A percentile compares a stretch with the other conserved stretches of the same genome.
Conservation (phyloP, 2,797 vertebrate genomes). For the Zalophus californianus region DNA sequence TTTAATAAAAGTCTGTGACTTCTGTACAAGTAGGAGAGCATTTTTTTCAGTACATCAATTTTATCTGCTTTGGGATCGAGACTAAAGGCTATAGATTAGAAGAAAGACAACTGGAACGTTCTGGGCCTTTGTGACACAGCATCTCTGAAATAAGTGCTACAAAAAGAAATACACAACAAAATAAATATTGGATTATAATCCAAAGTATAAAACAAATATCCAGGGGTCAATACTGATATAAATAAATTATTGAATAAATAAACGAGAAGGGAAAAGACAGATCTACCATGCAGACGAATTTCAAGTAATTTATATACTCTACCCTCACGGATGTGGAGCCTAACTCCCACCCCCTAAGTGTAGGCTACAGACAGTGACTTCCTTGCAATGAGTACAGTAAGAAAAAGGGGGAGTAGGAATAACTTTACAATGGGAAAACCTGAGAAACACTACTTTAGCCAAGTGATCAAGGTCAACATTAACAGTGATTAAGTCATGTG, state of each 20-base stretch:
- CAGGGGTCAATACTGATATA: background rate
- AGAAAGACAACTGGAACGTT: conserved; percentile 27
- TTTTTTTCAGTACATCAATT: conserved; percentile 58
- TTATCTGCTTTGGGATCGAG: conserved; percentile 40
- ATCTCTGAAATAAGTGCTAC: conserved; percentile 33
- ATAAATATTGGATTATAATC: background rate
- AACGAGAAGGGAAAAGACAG: background rate
- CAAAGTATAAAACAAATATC: conserved; percentile 24
- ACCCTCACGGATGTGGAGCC: background rate
- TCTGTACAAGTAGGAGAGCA: conserved; percentile 7
- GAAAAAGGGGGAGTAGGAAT: background rate
- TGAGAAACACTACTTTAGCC: background rate
- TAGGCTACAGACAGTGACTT: background rate
- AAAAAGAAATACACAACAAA: conserved; percentile 35
- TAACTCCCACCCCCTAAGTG: background rate
- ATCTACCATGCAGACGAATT: background rate
- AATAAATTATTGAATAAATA: background rate
- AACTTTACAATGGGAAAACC: background rate
- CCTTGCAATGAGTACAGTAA: background rate
- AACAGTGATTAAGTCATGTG: background rate
- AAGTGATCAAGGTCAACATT: background rate
- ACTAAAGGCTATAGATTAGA: conserved; percentile 4
- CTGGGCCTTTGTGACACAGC: background rate
- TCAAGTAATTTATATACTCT: background rate
- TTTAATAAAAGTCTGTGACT: conserved; percentile 66